Percentiles rank a stretch among this genome's conserved stretches.
phyloP scores from a whole-genome alignment of 2,888 invertebrate species.

The Philereme vetulata region DNA sequence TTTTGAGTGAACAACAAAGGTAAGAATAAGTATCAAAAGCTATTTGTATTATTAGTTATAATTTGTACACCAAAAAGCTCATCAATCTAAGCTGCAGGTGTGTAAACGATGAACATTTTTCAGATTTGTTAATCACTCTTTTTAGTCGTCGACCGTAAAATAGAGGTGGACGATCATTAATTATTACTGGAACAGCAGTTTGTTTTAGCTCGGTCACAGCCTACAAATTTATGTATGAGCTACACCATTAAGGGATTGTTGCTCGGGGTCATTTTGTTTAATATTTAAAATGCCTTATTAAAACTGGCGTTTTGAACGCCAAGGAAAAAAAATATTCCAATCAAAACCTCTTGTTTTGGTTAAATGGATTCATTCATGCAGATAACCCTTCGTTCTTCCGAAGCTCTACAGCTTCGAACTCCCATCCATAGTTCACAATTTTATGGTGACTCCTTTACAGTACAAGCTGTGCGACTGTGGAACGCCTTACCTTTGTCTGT shows the following conservation, averaged over 20 bases:
- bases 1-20: slow-evolving; percentile 19
- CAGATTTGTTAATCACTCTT: slow-evolving; percentile 70
- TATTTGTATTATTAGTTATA: slow-evolving; percentile 21
- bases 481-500: too few relatives aligned
- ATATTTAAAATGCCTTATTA: slow-evolving; percentile 32
- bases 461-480: too few relatives aligned
- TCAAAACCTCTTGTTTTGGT: background rate
- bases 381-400: too few relatives aligned
- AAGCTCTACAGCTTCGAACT: too few relatives aligned
- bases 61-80: slow-evolving; percentile 21
- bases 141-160: slow-evolving; percentile 75
- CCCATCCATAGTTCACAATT: too few relatives aligned
- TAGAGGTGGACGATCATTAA: slow-evolving; percentile 77
- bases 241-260: slow-evolving; percentile 76
- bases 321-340: background rate
- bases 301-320: slow-evolving; percentile 17
- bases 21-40: slow-evolving; percentile 20
- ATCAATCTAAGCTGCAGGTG: slow-evolving; percentile 59
- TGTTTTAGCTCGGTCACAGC: slow-evolving; percentile 77
- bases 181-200: slow-evolving; percentile 72
- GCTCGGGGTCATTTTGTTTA: slow-evolving; percentile 62
- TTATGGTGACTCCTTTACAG: too few relatives aligned
- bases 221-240: slow-evolving; percentile 77
- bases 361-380: too few relatives aligned
- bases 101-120: slow-evolving; percentile 52